Percentiles rank a stretch among this genome's conserved stretches.
phyloP scores from a whole-genome alignment of 1,140 invertebrate genomes.

The Matsumurasca onukii region DNA sequence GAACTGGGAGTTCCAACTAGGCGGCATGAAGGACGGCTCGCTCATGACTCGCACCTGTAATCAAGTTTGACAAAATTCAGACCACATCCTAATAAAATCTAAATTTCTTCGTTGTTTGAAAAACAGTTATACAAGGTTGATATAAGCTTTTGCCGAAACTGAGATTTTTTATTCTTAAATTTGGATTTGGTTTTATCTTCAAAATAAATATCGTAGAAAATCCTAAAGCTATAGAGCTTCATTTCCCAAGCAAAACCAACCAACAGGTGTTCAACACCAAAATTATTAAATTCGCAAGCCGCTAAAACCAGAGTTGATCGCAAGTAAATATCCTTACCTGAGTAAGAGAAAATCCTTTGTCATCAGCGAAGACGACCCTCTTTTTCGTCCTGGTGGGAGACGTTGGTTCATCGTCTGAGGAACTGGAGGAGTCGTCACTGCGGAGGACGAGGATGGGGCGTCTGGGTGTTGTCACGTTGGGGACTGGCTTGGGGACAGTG shows the following conservation, averaged over 20 bases:
- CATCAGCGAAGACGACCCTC: conserved; percentile 91
- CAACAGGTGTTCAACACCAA: too few relatives aligned
- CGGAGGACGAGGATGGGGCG: conserved; percentile 52
- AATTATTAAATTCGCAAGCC: too few relatives aligned
- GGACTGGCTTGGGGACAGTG: conserved; percentile 46
- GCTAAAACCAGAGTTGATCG: too few relatives aligned
- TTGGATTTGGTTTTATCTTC: too few relatives aligned
- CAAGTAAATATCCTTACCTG: conserved; percentile 60
- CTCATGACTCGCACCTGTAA: conserved; percentile 78
- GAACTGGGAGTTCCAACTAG: conserved; percentile 74
- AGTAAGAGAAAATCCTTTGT: conserved; percentile 81
- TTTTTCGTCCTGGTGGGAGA: conserved; percentile 66
- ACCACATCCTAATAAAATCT: too few relatives aligned
- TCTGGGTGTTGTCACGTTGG: conserved; percentile 44
- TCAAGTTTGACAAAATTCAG: conserved; percentile 20
- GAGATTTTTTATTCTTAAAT: too few relatives aligned
- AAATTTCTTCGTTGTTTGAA: too few relatives aligned
- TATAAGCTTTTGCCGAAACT: too few relatives aligned
- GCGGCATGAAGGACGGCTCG: conserved; percentile 88
- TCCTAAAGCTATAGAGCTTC: too few relatives aligned
- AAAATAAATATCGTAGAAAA: too few relatives aligned
- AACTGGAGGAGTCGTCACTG: conserved; percentile 40
- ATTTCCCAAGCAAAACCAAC: too few relatives aligned
- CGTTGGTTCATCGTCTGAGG: conserved; percentile 44
- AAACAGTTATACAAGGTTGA: too few relatives aligned